phyloP scores from a whole-genome alignment of 2,797 vertebrate genomes.

The Peromyscus nudipes region DNA sequence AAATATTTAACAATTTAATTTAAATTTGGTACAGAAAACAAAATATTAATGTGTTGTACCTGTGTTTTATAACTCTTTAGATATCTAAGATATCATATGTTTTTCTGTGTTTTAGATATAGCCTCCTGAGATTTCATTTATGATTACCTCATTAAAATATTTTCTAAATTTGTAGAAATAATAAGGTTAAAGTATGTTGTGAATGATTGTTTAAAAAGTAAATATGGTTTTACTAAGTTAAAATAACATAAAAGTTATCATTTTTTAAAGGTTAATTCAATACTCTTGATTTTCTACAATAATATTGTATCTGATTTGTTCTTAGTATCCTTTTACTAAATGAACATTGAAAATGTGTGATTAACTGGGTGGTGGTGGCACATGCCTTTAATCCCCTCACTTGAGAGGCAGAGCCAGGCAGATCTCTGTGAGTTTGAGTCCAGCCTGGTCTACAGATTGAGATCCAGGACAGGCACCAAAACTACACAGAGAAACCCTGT shows the following conservation, averaged over 20 bases:
- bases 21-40: background rate
- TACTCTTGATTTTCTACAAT: background rate
- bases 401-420: too few relatives aligned
- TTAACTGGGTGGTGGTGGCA: too few relatives aligned
- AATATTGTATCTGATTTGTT: background rate
- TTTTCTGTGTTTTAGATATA: background rate
- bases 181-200: background rate
- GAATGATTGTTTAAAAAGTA: too few relatives aligned
- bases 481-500: too few relatives aligned
- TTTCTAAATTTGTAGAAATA: background rate
- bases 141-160: background rate
- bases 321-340: background rate
- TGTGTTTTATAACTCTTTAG: background rate
- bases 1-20: background rate
- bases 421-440: too few relatives aligned
- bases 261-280: background rate
- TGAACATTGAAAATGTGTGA: background rate
- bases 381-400: too few relatives aligned
- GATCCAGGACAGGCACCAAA: too few relatives aligned
- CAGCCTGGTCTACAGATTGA: too few relatives aligned
- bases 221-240: too few relatives aligned
- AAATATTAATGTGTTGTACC: background rate
- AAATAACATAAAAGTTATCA: background rate
- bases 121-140: background rate
- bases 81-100: background rate